Evolutionary conservation across 2,888 invertebrate species (phyloP), one percentile per base, ranked within the genome.

Genomic region (Bhutanitis thaidina): DNA sequence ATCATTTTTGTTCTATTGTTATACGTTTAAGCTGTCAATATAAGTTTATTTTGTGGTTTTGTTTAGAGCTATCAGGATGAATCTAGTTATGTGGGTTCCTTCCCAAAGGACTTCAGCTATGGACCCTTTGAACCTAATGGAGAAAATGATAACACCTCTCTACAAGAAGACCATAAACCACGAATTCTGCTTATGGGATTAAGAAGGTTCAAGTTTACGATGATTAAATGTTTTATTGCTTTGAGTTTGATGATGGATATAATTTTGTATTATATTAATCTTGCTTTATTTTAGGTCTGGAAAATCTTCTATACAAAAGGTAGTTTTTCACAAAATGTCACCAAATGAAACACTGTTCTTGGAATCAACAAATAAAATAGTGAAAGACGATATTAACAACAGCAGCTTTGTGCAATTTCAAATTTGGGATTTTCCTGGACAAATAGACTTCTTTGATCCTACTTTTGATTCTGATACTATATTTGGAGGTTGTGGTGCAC

Each of bases 261-360:
- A 7, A 27, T 27, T 27, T 8, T 27, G 7, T 27, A 4, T 27
- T 27, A 7, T 27, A 27, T 27, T 27, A 27, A 27, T 7, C 2
- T 20, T 20, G 2, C 14, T 48, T 41, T 52, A 52, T 92, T 92
- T 59, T 74, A 96, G 99, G 78, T 98, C 98, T 70, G 99, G 99
- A 41, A 99, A 99, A 83, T 98, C 99, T 45, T 99, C 99, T 0
- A 99, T 99, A 71, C 98, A 98, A 77, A 99, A 99, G 91, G 99
- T 99, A 3, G 99, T 99, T n/a, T 99, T 99, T 79, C 99, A 99
- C 81, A 99, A 99, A 90, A 99, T 99, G 97, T 98, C 99, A 1
- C 99, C 99, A 1, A 99, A 99, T 88, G 99, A 99, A 89, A 99
- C 99, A 0, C 90, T 99, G 48, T 99, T 99, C 77, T 90, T 99